A percentile compares a stretch with the other conserved stretches of the same genome.
phyloP scores from a whole-genome alignment of 2,113 vertebrate genomes.

The Steatornis caripensis region DNA sequence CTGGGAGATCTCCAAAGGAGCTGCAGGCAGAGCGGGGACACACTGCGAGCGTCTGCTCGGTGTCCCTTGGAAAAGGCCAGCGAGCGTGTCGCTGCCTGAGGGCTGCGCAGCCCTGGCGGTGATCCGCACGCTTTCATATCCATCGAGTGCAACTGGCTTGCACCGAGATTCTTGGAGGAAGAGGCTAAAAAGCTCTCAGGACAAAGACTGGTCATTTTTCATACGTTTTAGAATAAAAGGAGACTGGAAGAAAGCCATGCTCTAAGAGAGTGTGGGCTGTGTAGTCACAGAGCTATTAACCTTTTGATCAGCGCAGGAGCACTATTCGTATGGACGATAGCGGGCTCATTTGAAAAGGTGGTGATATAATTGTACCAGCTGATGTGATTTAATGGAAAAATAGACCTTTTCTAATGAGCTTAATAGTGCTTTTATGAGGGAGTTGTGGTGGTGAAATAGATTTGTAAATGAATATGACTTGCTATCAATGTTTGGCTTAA shows the following conservation, averaged over 20 bases:
- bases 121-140: background rate
- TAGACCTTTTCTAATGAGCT: slow-evolving; percentile 7
- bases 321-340: background rate
- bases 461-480: background rate
- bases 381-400: background rate
- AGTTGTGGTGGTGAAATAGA: background rate
- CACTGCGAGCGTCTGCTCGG: background rate
- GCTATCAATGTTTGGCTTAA: slow-evolving; percentile 15
- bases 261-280: background rate
- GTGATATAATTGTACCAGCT: background rate
- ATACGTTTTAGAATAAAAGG: background rate
- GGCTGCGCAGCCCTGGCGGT: background rate
- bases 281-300: background rate
- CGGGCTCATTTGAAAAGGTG: background rate
- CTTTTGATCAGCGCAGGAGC: background rate
- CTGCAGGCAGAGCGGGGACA: background rate
- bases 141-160: background rate
- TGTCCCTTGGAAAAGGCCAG: background rate
- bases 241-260: background rate
- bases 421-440: slow-evolving; percentile 15
- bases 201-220: background rate
- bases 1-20: background rate
- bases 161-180: background rate
- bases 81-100: rapidly evolving
- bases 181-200: background rate